Base-by-base conservation (phyloP, 2,888 invertebrate genomes). In the Amaurobius ferox region DNA sequence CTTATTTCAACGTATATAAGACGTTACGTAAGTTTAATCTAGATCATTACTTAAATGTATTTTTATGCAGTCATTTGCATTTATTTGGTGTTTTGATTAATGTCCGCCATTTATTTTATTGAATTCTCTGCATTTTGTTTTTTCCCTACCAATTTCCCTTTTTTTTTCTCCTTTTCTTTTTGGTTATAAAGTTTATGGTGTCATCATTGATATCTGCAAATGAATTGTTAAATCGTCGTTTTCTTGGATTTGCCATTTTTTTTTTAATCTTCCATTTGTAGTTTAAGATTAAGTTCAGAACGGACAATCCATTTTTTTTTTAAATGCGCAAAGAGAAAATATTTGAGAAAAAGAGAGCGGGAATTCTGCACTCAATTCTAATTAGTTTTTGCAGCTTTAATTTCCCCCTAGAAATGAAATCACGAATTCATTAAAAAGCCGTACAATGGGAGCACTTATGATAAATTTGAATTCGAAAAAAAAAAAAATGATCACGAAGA, bases 1-100 rank as follows among this genome's bases (percentile, higher is more conserved):
- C 9, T 35, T 35, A 5, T 7, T 35, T 35, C 9, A 9, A n/a
- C n/a, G n/a, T n/a, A n/a, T n/a, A n/a, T n/a, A n/a, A 48, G 23
- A 19, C 16, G 48, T 11, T 19, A 19, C 28, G 23, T 23, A 5
- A 72, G 72, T 79, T 79, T 72, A 79, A 79, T 66, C 71, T 79
- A 28, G 26, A 32, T 79, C 67, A 74, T 73, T 74, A 68, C 11
- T 40, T 66, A 35, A 44, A 74, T 62, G 73, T 2, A 23, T 68
- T 80, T 80, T 80, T 68, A 73, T 80, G 72, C 74, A 40, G 68
- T 74, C 23, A 73, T 68, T 29, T 40, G 35, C 29, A 29, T 28
- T 61, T 62, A 61, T 30, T 74, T 44, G 23, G 74, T 74, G 66
- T 68, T 29, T 40, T 62, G 68, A 80, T 67, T 80, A 73, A 68